Conservation (phyloP, 2,888 invertebrate species). For the Lithophane semibrunnea region DNA sequence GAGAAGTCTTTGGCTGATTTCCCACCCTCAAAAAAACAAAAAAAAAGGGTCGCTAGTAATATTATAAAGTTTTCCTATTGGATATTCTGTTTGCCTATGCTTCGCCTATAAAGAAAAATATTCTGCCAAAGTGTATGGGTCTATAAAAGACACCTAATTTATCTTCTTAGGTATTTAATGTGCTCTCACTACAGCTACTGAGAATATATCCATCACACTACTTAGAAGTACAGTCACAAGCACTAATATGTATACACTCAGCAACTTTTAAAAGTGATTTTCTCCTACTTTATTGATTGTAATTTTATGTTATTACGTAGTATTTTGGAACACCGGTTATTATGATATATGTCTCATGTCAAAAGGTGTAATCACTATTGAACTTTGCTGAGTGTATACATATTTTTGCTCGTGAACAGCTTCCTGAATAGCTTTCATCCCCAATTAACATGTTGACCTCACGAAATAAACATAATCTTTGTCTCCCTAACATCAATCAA, state of each 20-base stretch:
- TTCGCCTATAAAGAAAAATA: background rate
- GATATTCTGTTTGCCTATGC: background rate
- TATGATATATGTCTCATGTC: too few relatives aligned
- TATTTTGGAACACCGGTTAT: too few relatives aligned
- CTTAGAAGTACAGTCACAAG: background rate
- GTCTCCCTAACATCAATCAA: background rate
- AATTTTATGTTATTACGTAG: too few relatives aligned
- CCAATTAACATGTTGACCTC: background rate
- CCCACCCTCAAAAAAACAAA: background rate
- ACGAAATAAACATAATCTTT: background rate
- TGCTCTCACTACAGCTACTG: background rate
- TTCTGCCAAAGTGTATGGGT: background rate
- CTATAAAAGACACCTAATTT: background rate
- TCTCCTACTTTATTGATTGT: too few relatives aligned
- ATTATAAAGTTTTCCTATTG: background rate
- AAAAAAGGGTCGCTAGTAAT: background rate
- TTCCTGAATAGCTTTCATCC: background rate
- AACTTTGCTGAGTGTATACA: too few relatives aligned
- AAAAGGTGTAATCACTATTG: too few relatives aligned
- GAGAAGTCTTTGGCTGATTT: too few relatives aligned
- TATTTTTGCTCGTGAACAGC: too few relatives aligned
- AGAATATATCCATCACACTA: background rate
- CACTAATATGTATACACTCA: too few relatives aligned
- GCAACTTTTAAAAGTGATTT: too few relatives aligned
- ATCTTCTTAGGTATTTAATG: background rate